These are phyloP conservation scores for Clitarchus hookeri DNA, from an alignment of 2,888 invertebrate species.

Conservation along the genomic window DNA sequence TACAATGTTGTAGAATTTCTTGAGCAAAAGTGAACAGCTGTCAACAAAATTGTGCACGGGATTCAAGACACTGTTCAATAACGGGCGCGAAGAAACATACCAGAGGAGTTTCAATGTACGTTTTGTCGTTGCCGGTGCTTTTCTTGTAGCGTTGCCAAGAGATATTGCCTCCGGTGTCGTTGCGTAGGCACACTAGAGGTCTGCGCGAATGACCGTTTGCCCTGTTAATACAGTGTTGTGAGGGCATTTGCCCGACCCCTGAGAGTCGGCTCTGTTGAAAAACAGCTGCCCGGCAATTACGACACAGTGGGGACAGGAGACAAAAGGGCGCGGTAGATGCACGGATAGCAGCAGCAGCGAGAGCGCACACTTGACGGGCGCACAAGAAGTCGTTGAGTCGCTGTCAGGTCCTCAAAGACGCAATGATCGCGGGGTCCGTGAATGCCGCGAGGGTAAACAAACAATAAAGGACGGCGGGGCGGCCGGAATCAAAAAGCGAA, in stretches of 20 bases:
- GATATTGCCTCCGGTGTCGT: too few species aligned
- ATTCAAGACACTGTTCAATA: too few species aligned
- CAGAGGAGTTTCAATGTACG: too few species aligned
- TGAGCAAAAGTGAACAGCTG: too few species aligned
- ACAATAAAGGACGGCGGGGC: neutral
- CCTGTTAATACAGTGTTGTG: neutral
- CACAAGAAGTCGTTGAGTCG: conserved; percentile 1
- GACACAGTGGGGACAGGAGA: neutral
- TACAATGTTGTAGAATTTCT: too few species aligned
- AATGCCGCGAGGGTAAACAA: conserved; percentile 14
- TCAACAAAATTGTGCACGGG: too few species aligned
- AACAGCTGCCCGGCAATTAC: conserved; percentile 14
- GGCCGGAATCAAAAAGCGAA: neutral
- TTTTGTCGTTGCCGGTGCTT: too few species aligned
- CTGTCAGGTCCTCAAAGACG: conserved; percentile 14
- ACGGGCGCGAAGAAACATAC: too few species aligned
- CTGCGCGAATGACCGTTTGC: neutral
- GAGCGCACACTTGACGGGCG: conserved; percentile 11
- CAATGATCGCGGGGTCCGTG: neutral
- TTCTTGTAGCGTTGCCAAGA: too few species aligned
- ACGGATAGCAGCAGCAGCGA: neutral
- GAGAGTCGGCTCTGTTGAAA: neutral
- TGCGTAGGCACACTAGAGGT: neutral
- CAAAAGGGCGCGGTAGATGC: neutral
- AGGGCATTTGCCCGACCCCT: neutral